Evolutionary conservation across 2,888 invertebrate genomes (phyloP).

Genomic region (Chalcis sispes): DNA sequence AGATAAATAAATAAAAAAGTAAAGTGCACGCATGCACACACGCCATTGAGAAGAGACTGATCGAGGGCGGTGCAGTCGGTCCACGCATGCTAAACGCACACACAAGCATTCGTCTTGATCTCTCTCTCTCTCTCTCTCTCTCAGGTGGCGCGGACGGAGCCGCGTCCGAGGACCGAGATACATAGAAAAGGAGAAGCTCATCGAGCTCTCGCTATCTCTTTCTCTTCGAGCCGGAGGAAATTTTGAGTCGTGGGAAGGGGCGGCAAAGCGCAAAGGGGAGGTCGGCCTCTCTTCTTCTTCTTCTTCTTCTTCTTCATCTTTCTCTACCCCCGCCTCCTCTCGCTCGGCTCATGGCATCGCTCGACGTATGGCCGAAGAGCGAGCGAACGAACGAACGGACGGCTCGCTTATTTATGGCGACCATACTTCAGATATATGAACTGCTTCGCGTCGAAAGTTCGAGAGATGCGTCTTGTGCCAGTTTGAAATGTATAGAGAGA

Average conservation of each 20-base stretch:
- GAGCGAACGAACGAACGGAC: slow-evolving; percentile 72
- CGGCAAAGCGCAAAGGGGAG: slow-evolving; percentile 41
- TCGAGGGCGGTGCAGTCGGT: slow-evolving; percentile 33
- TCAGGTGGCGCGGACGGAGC: background rate
- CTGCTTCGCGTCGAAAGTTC: slow-evolving; percentile 76
- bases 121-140: slow-evolving; percentile 2
- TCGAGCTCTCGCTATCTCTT: too few relatives aligned
- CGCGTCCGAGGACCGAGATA: slow-evolving; percentile 9
- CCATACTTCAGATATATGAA: slow-evolving; percentile 76
- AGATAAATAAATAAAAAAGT: background rate
- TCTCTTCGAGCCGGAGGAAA: slow-evolving; percentile 60
- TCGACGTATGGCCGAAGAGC: slow-evolving; percentile 55
- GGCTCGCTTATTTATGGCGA: slow-evolving; percentile 76
- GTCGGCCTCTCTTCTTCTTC: slow-evolving; percentile 20
- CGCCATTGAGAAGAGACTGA: background rate
- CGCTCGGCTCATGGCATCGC: too few relatives aligned
- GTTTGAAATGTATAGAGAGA: slow-evolving; percentile 73
- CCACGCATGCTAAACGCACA: background rate
- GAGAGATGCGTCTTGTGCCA: slow-evolving; percentile 73
- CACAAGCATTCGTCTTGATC: slow-evolving; percentile 4
- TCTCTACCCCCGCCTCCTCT: slow-evolving; percentile 32
- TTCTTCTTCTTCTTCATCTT: slow-evolving; percentile 34
- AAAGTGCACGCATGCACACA: background rate
- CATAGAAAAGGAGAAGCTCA: slow-evolving; percentile 20
- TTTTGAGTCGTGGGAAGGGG: slow-evolving; percentile 58